phyloP scores from a whole-genome alignment of 2,113 vertebrate species.

The Beaufortia kweichowensis region DNA sequence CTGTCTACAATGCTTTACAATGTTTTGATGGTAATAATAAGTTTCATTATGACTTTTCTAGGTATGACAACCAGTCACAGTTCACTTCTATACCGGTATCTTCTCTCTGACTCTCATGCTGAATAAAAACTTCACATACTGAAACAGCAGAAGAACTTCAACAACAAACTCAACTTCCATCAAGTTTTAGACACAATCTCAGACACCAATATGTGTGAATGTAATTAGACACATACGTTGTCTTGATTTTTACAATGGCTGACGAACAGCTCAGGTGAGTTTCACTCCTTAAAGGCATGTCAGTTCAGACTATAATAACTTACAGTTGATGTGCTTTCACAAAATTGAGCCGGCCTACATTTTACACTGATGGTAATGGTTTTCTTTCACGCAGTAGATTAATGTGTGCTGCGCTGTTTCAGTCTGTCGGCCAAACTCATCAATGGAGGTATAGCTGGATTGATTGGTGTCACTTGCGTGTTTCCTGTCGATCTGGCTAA shows the following conservation, averaged over 20 bases:
- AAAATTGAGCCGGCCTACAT: background rate
- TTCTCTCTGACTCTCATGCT: background rate
- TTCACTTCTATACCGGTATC: background rate
- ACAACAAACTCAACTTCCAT: too few relatives aligned
- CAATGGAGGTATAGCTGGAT: conserved; percentile 84
- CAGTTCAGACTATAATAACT: background rate
- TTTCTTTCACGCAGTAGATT: conserved; percentile 27
- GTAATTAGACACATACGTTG: background rate
- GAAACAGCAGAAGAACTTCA: background rate
- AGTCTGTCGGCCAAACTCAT: conserved; percentile 84
- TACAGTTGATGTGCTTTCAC: background rate
- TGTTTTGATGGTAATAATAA: background rate
- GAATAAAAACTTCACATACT: background rate
- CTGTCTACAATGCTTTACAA: too few relatives aligned
- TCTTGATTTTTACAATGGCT: conserved; percentile 57
- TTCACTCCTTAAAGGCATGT: background rate
- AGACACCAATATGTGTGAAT: background rate
- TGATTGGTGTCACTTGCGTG: conserved; percentile 86
- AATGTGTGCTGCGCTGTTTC: conserved; percentile 50
- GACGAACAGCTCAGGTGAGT: conserved; percentile 69
- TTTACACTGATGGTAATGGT: background rate
- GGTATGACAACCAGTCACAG: background rate
- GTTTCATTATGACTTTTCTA: background rate
- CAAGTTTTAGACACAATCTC: background rate
- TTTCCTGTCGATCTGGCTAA: conserved; percentile 89